Percentiles rank a stretch among this genome's conserved stretches.
Evolutionary conservation across 2,888 invertebrate species (phyloP).

Genomic region (Invenusta paracnida): DNA sequence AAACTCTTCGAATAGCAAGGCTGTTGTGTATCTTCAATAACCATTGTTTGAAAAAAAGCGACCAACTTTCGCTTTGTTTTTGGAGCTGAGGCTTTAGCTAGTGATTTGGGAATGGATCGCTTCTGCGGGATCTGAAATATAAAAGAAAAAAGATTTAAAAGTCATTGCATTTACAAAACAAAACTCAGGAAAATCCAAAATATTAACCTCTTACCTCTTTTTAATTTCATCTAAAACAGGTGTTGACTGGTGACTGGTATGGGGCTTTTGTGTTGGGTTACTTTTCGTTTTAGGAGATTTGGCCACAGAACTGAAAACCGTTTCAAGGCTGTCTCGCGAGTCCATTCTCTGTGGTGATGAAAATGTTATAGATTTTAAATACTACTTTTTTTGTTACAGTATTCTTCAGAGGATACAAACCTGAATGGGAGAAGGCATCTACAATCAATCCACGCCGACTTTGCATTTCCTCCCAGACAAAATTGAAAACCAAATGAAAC

Average conservation of each 20-base stretch:
- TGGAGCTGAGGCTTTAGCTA: neutral
- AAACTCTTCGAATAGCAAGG: neutral
- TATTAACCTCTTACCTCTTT: neutral
- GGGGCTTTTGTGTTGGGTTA: neutral
- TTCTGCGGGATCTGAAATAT: neutral
- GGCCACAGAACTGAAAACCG: neutral
- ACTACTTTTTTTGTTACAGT: neutral
- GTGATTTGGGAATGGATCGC: neutral
- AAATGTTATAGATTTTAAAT: neutral
- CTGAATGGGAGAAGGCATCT: neutral
- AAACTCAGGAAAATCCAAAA: neutral
- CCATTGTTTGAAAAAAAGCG: neutral
- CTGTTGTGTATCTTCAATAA: neutral
- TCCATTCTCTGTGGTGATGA: neutral
- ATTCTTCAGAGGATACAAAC: neutral
- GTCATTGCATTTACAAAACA: neutral
- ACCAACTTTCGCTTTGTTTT: neutral
- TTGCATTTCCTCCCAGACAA: neutral
- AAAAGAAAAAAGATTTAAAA: neutral
- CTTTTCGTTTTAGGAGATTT: neutral
- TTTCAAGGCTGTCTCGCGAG: neutral
- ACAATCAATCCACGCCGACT: neutral
- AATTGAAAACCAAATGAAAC: neutral
- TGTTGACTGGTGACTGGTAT: neutral
- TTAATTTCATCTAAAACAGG: neutral